Conservation (phyloP, 2,888 invertebrate species). For the Malthinus flaveolus region DNA sequence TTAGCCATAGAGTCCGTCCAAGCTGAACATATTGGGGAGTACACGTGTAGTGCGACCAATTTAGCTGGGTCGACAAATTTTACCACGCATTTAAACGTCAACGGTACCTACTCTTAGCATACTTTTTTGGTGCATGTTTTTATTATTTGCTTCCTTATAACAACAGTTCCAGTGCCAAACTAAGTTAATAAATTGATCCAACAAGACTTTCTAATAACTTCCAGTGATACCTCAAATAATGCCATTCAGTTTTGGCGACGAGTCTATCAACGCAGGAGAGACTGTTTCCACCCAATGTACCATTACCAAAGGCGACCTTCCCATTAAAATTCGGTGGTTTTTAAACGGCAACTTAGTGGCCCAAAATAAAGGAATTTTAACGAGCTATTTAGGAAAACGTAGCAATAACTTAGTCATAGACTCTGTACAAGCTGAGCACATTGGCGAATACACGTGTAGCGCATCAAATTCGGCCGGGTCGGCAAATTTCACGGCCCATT, state of each 20-base stretch:
- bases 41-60: constrained; percentile 70
- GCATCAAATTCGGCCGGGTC: constrained; percentile 71
- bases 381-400: constrained; percentile 65
- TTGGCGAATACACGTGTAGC: constrained; percentile 73
- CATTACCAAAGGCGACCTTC: constrained; percentile 76
- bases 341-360: constrained; percentile 61
- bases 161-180: background rate
- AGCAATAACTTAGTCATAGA: constrained; percentile 72
- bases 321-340: constrained; percentile 70
- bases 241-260: constrained; percentile 68
- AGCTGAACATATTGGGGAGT: constrained; percentile 70
- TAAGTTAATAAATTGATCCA: background rate
- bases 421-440: constrained; percentile 70
- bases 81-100: background rate
- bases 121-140: too few relatives aligned
- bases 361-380: constrained; percentile 57
- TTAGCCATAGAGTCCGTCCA: constrained; percentile 65
- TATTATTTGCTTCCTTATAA: background rate
- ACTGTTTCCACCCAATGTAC: constrained; percentile 73
- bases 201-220: constrained; percentile 15
- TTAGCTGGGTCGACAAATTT: constrained; percentile 58
- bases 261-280: constrained; percentile 73
- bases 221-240: constrained; percentile 71
- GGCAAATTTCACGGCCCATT: constrained; percentile 51
- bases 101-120: background rate